These are phyloP conservation scores for Chlorocebus sabaeus DNA, from an alignment of 2,113 vertebrate genomes.

Conservation along the genomic window DNA sequence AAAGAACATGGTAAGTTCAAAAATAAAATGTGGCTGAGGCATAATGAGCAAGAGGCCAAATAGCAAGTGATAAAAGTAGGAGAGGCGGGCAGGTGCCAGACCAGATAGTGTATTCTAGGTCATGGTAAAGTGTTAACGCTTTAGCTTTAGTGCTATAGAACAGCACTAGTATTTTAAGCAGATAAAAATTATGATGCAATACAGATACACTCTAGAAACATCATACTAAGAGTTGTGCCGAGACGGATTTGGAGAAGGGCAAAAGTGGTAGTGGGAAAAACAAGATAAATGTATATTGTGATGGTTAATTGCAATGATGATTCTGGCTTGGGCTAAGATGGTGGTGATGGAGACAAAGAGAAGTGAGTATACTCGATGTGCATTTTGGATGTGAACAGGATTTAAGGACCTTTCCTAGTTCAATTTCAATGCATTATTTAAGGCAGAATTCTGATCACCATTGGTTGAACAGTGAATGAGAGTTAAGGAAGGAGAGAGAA, in stretches of 20 bases:
- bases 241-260: background rate
- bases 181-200: background rate
- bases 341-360: background rate
- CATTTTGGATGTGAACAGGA: background rate
- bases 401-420: background rate
- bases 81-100: background rate
- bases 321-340: too few species aligned
- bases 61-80: background rate
- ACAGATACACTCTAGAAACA: background rate
- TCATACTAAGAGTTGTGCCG: background rate
- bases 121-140: background rate
- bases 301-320: background rate
- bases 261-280: background rate
- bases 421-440: background rate
- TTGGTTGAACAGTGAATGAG: background rate
- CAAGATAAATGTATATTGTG: background rate
- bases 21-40: background rate
- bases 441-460: background rate
- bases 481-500: background rate
- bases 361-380: background rate
- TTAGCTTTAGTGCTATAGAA: background rate
- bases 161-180: background rate
- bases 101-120: background rate
- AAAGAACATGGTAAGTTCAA: background rate
- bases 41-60: background rate